phyloP scores from a whole-genome alignment of 2,797 vertebrate species.

The Halcyon leucocephala region DNA sequence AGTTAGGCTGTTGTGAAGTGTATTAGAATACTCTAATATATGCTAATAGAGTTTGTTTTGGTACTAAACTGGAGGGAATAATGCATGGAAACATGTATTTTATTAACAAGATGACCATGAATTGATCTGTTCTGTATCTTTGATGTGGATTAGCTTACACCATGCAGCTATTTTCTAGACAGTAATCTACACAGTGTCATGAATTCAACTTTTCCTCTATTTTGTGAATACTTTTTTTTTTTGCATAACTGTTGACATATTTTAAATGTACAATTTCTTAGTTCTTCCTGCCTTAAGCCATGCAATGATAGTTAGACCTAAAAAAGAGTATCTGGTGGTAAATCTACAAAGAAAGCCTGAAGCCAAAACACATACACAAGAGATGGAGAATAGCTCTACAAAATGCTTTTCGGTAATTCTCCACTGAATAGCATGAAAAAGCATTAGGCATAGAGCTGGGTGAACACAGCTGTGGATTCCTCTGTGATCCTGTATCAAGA shows the following conservation, averaged over 20 bases:
- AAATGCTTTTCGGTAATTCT: slow-evolving; percentile 19
- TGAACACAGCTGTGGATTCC: not conserved
- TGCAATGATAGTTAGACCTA: not conserved
- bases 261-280: not conserved
- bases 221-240: not conserved
- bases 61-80: not conserved
- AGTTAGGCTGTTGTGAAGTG: not conserved
- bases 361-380: not conserved
- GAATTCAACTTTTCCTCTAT: not conserved
- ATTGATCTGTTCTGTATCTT: not conserved
- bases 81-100: not conserved
- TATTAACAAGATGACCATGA: not conserved
- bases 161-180: not conserved
- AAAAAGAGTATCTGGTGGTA: not conserved
- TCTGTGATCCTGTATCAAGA: slow-evolving; percentile 26
- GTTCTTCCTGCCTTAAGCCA: not conserved
- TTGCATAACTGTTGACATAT: not conserved
- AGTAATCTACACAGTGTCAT: not conserved
- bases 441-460: slow-evolving; percentile 38
- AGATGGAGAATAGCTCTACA: not conserved
- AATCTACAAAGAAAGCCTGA: not conserved
- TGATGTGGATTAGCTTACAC: not conserved
- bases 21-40: not conserved
- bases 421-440: slow-evolving; percentile 39
- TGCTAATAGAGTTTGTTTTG: not conserved